Conservation (phyloP, 2,797 vertebrate genomes). For the Aphelocoma californica region DNA sequence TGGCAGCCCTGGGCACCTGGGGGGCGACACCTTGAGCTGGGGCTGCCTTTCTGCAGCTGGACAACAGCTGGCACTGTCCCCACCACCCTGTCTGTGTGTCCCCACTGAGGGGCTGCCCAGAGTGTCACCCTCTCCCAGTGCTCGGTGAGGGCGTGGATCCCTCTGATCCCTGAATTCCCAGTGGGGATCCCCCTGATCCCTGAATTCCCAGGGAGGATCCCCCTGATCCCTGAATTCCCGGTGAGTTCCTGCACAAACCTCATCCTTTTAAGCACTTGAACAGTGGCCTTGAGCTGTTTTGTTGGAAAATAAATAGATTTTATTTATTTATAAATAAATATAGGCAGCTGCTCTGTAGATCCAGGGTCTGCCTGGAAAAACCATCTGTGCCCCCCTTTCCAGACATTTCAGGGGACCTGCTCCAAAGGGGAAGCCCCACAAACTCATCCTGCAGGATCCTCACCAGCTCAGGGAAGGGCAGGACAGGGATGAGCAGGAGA, state of each 20-base stretch:
- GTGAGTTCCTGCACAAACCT: not conserved
- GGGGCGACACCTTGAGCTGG: not conserved
- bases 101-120: not conserved
- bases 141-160: not conserved
- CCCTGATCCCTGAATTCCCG: not conserved
- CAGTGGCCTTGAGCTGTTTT: accelerated
- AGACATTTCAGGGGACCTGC: not conserved
- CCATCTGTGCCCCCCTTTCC: not conserved
- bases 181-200: not conserved
- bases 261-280: not conserved
- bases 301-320: too few species aligned
- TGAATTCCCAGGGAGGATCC: not conserved
- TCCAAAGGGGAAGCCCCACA: not conserved
- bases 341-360: not conserved
- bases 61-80: not conserved
- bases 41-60: not conserved
- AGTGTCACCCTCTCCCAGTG: not conserved
- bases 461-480: not conserved
- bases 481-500: not conserved
- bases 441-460: not conserved
- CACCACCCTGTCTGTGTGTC: accelerated
- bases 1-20: not conserved
- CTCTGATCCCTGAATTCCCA: not conserved
- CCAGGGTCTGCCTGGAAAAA: not conserved
- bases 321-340: too few species aligned